phyloP scores from a whole-genome alignment of 2,113 vertebrate species.

The Podiceps cristatus region DNA sequence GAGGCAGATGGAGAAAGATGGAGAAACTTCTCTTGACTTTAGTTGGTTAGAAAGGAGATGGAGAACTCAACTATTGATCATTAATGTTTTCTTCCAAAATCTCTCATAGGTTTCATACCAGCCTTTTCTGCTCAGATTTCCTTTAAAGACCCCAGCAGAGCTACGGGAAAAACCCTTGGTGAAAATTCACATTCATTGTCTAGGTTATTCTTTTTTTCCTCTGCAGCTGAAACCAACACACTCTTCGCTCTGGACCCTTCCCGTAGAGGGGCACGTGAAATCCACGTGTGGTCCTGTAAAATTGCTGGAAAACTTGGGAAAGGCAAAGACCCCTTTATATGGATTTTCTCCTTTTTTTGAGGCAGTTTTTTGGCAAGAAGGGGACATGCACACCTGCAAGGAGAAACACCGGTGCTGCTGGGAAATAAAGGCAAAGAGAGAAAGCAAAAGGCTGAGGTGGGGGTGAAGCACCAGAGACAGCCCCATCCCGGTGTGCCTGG shows the following conservation, averaged over 20 bases:
- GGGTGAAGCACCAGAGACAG: not conserved
- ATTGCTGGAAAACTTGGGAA: not conserved
- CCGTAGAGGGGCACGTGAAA: fast-evolving
- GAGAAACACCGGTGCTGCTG: not conserved
- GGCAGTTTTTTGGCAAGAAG: not conserved
- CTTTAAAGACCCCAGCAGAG: not conserved
- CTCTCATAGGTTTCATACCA: not conserved
- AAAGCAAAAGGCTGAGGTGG: not conserved
- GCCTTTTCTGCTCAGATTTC: not conserved
- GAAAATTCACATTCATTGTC: not conserved
- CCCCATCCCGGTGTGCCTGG: not conserved
- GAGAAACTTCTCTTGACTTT: not conserved
- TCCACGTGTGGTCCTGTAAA: not conserved
- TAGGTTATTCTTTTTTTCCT: not conserved
- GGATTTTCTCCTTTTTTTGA: not conserved
- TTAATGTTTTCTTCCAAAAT: not conserved
- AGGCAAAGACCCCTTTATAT: not conserved
- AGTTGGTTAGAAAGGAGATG: not conserved
- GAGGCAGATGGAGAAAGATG: not conserved
- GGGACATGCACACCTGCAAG: not conserved
- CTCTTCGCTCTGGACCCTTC: not conserved
- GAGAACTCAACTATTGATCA: not conserved
- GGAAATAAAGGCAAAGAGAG: not conserved
- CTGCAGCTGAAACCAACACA: not conserved
- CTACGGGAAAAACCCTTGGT: not conserved